Base-by-base conservation (phyloP, 1,140 invertebrate species). In the Luehdorfia chinensis region DNA sequence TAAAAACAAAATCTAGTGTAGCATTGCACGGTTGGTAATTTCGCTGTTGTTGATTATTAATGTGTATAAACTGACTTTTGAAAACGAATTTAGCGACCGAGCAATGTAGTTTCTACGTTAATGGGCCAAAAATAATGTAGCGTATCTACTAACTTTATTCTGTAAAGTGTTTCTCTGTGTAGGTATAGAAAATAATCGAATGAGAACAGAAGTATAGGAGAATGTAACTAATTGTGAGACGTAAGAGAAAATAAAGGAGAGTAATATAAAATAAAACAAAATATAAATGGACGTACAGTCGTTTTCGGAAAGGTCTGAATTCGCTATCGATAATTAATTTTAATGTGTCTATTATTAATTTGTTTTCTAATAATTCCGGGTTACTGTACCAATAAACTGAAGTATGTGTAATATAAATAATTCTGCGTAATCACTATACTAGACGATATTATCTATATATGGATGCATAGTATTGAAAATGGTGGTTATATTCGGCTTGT, bases 121-220 rank as follows among this genome's bases (percentile, higher is more conserved):
- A 74, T 73, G 80, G 78, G 74, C 78, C 76, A 81, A 86, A 27
- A 81, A 74, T 66, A 77, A 79, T 69, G 71, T 79, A 84, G 80
- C 79, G 56, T 69, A 51, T 66, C 73, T 77, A 77, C 75, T 60
- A 53, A 61, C 47, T 74, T 74, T 75, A 74, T 57, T 77, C 47
- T 86, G 80, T 84, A 68, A 75, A 84, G 83, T 86, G 83, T 86
- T 84, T 83, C 83, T 86, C 83, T 86, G 83, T 85, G 77, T 83
- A 77, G 80, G 78, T 79, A 61, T 69, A 64, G 23, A 75, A 84
- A 76, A 78, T 61, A 76, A 71, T 72, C 39, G 65, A 75, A 80
- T 54, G 55, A 73, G 68, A 79, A 80, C 68, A 75, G 70, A 85
- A 83, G 76, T 75, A 75, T 67, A 83, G 72, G 75, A 79, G 74